Conservation (phyloP, 2,888 invertebrate genomes). For the Nomada goodeniana region DNA sequence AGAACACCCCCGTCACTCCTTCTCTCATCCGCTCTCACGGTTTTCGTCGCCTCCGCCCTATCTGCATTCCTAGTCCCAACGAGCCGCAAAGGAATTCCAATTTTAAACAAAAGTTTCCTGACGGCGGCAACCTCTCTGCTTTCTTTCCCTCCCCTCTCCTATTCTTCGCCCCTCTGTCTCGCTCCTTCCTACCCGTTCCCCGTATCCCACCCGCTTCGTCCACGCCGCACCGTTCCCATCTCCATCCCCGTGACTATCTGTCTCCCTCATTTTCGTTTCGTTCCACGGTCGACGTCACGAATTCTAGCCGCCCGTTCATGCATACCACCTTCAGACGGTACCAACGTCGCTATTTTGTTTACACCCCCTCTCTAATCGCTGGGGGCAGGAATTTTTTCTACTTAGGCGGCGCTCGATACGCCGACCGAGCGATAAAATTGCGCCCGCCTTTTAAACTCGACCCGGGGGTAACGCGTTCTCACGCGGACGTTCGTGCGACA, state of each 20-base stretch:
- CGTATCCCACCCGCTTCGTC: conserved; percentile 24
- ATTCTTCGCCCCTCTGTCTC: conserved; percentile 21
- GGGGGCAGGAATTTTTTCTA: conserved; percentile 27
- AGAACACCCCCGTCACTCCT: conserved; percentile 33
- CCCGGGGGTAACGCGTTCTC: neutral
- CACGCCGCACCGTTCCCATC: conserved; percentile 30
- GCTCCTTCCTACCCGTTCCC: neutral
- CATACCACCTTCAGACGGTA: conserved; percentile 58
- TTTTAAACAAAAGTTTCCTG: conserved; percentile 82
- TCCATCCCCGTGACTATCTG: conserved; percentile 14
- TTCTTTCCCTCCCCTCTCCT: conserved; percentile 49
- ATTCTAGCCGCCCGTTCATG: conserved; percentile 74
- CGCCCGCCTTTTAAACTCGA: conserved; percentile 29
- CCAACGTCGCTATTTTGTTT: conserved; percentile 50
- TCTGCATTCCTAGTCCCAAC: conserved; percentile 81
- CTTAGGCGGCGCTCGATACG: neutral
- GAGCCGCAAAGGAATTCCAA: conserved; percentile 82
- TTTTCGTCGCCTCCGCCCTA: conserved; percentile 76
- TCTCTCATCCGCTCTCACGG: conserved; percentile 67
- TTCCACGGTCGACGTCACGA: conserved; percentile 58
- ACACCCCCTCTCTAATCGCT: conserved; percentile 43
- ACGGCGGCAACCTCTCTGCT: conserved; percentile 75
- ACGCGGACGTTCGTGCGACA: conserved; percentile 27
- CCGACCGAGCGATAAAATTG: conserved; percentile 27
- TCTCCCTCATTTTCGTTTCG: neutral